Evolutionary conservation across 2,888 invertebrate species (phyloP).

Genomic region (Tinea trinotella): DNA sequence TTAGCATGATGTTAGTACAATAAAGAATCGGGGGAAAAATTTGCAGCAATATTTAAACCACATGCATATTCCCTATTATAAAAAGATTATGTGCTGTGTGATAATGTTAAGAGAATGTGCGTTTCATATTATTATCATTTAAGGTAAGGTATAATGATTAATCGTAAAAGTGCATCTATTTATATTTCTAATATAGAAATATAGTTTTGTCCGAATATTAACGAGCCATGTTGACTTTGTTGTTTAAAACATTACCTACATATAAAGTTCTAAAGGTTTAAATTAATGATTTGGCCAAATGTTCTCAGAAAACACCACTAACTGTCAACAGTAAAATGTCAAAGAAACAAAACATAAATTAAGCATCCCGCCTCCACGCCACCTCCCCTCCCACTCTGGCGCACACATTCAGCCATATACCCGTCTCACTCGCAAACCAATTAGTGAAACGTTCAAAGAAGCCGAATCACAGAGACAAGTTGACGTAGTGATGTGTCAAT

Average conservation of each 20-base stretch:
- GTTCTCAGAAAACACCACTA: constrained; percentile 49
- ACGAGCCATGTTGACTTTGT: constrained; percentile 63
- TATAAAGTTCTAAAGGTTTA: constrained; percentile 2
- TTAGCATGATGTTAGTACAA: no score
- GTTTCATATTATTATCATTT: no score
- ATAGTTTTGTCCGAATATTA: constrained; percentile 34
- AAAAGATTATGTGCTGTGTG: no score
- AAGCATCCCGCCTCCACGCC: constrained; percentile 48
- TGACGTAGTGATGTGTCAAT: constrained; percentile 19
- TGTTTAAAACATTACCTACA: constrained; percentile 11
- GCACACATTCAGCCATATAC: not conserved
- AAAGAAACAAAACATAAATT: constrained; percentile 40
- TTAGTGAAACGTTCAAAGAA: constrained; percentile 47
- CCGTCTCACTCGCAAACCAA: constrained; percentile 42
- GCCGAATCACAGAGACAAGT: constrained; percentile 27
- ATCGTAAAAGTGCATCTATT: no score
- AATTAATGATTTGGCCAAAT: constrained; percentile 30
- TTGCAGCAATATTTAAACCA: no score
- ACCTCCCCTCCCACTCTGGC: constrained; percentile 32
- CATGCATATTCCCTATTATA: no score
- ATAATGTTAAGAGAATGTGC: no score
- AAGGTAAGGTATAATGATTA: no score
- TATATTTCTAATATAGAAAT: no score
- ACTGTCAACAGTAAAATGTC: constrained; percentile 38
- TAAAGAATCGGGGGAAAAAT: no score